Base-by-base conservation (phyloP, 1,140 invertebrate genomes). In the Hycleus cichorii region DNA sequence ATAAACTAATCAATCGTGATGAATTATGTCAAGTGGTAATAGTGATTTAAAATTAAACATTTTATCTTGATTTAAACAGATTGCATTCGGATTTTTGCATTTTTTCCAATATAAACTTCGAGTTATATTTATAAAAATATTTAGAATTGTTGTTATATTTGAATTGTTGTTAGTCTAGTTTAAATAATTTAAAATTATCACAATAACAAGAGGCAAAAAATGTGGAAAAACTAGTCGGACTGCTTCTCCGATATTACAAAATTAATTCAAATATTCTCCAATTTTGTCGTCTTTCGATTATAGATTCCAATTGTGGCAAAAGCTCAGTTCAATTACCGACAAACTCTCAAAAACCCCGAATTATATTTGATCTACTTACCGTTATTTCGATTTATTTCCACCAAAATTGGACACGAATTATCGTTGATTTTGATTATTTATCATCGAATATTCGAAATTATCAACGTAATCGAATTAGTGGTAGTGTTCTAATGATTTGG, bases 391-490 rank as follows among this genome's bases (percentile, higher is more conserved):
- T 18, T 18, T 1, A 18, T 18, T 18, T 18, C 18, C 51, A 42
- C 27, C 46, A 53, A 53, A 32, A 45, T 50, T 39, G 32, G 39
- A 11, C 12, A 11, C 25, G 18, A 18, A 18, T 18, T 18, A 18
- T 18, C 2, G 18, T 18, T 18, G 18, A 18, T 43, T 18, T 38
- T 2, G 24, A 39, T 49, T 11, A 39, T 49, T 49, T 2, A 40
- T 25, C 2, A 2, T 32, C 39, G 3, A 24, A 51, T 27, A 43
- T 24, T 50, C 43, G 43, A 42, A 12, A 44, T n/a, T 45, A 53
- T 45, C 26, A 45, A 53, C 46, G 42, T 43, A 43, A 43, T 43
- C 43, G 39, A 39, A 40, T 44, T 43, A 52, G 45, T 26, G 12
- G 24, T n/a, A 25, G 25, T 40, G 39, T 38, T 10, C 5, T 53